Conservation (phyloP, 2,113 vertebrate genomes). For the Protomyctophum bolini region DNA sequence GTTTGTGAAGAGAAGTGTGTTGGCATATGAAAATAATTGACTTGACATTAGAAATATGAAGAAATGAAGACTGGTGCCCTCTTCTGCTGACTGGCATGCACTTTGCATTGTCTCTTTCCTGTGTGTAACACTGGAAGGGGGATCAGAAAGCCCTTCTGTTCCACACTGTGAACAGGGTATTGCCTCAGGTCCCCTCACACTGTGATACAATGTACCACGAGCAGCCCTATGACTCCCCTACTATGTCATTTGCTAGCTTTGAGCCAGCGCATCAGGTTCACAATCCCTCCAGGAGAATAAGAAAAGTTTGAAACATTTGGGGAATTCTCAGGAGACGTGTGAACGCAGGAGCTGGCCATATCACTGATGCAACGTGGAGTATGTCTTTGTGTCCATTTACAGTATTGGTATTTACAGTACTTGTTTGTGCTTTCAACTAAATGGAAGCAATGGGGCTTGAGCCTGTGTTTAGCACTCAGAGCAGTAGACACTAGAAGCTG, state of each 20-base stretch:
- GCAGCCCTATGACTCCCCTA: slow-evolving; percentile 78
- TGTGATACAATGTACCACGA: slow-evolving; percentile 80
- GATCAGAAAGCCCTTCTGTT: slow-evolving; percentile 50
- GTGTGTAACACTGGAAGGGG: slow-evolving; percentile 49
- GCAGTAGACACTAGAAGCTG: slow-evolving; percentile 10
- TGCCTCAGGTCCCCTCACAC: slow-evolving; percentile 81
- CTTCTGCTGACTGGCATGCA: slow-evolving; percentile 52
- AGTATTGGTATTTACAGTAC: neutral
- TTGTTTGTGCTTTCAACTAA: slow-evolving; percentile 20
- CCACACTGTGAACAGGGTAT: slow-evolving; percentile 64
- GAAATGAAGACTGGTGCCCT: slow-evolving; percentile 51
- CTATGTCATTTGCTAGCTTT: slow-evolving; percentile 55
- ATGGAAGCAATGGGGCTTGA: slow-evolving; percentile 35
- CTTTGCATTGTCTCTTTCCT: slow-evolving; percentile 56
- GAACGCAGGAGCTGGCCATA: slow-evolving; percentile 34
- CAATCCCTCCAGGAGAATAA: slow-evolving; percentile 46
- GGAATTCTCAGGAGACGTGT: slow-evolving; percentile 17
- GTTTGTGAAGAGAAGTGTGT: slow-evolving; percentile 55
- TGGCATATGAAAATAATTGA: slow-evolving; percentile 36
- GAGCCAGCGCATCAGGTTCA: slow-evolving; percentile 38
- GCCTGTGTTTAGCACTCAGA: slow-evolving; percentile 26
- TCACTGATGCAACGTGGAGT: slow-evolving; percentile 22
- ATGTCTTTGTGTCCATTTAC: slow-evolving; percentile 41
- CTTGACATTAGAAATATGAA: slow-evolving; percentile 37
- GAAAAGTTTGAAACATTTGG: slow-evolving; percentile 18